phyloP scores from a whole-genome alignment of 2,797 vertebrate genomes.

The Cottoperca gobio region DNA sequence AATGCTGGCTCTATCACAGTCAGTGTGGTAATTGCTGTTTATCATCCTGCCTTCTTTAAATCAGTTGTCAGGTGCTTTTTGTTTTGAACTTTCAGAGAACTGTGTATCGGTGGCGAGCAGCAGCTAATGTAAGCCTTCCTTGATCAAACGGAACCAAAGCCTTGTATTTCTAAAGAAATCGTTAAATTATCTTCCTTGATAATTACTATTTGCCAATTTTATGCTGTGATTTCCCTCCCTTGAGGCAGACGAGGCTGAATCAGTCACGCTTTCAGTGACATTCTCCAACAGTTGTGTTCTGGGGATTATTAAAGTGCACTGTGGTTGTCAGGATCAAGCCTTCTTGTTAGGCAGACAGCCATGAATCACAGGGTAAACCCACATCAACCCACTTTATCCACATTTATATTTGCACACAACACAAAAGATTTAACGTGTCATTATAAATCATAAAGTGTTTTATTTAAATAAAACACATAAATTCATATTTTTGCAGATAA shows the following conservation, averaged over 20 bases:
- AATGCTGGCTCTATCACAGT: conserved; percentile 49
- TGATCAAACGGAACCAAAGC: conserved; percentile 51
- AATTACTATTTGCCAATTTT: conserved; percentile 67
- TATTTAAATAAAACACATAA: conserved; percentile 4
- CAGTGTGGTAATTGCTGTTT: conserved; percentile 72
- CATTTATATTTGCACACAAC: conserved; percentile 12
- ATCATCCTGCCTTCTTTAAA: conserved; percentile 54
- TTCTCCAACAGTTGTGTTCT: conserved; percentile 59
- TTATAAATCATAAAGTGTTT: not conserved
- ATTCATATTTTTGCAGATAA: not conserved
- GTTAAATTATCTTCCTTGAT: conserved; percentile 44
- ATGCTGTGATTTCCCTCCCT: conserved; percentile 65
- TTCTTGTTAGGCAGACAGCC: conserved; percentile 57
- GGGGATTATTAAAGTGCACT: conserved; percentile 63
- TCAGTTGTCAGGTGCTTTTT: conserved; percentile 55
- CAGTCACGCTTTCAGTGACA: conserved; percentile 69
- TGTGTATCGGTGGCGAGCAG: conserved; percentile 36
- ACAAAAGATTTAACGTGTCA: not conserved
- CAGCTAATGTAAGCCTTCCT: conserved; percentile 32
- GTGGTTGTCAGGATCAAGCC: conserved; percentile 68
- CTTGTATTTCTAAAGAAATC: conserved; percentile 44
- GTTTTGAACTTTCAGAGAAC: conserved; percentile 45
- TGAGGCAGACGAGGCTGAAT: conserved; percentile 60
- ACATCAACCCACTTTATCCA: conserved; percentile 50
- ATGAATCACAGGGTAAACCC: conserved; percentile 63